These are phyloP conservation scores for Ailuropoda melanoleuca DNA, from an alignment of 2,113 vertebrate species.

Conservation along the genomic window DNA sequence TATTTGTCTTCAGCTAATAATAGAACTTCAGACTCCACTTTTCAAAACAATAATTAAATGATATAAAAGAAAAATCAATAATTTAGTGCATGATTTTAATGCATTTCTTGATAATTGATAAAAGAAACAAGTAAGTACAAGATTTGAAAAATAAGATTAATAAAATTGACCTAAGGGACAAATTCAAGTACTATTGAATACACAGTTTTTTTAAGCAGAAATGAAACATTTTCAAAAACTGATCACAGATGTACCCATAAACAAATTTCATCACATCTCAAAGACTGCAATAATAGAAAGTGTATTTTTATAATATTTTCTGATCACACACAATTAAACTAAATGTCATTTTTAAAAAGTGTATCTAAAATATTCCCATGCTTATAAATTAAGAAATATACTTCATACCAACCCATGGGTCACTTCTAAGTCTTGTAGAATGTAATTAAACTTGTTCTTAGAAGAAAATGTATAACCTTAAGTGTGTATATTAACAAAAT, in stretches of 20 bases:
- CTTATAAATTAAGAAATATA: not conserved
- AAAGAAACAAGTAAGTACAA: not conserved
- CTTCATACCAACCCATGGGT: not conserved
- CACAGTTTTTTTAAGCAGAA: not conserved
- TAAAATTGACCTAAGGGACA: not conserved
- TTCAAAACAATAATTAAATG: not conserved
- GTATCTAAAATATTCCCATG: not conserved
- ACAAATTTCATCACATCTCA: not conserved
- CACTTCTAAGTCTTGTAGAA: not conserved
- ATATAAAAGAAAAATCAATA: constrained; percentile 17
- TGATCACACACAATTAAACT: not conserved
- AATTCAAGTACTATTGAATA: not conserved
- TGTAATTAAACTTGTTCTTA: not conserved
- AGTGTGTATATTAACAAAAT: not conserved
- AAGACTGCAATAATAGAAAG: not conserved
- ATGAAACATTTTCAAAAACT: not conserved
- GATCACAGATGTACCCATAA: not conserved
- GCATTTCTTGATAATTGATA: not conserved
- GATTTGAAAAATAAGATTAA: constrained; percentile 7
- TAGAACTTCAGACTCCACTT: not conserved
- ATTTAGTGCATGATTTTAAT: not conserved
- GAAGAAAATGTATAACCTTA: not conserved
- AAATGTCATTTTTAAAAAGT: not conserved
- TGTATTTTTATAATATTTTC: not conserved
- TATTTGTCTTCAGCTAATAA: not conserved